Percentiles rank a stretch among this genome's conserved stretches.
These are phyloP conservation scores for Aelia acuminata DNA, from an alignment of 2,888 invertebrate species.

Conservation along the genomic window DNA sequence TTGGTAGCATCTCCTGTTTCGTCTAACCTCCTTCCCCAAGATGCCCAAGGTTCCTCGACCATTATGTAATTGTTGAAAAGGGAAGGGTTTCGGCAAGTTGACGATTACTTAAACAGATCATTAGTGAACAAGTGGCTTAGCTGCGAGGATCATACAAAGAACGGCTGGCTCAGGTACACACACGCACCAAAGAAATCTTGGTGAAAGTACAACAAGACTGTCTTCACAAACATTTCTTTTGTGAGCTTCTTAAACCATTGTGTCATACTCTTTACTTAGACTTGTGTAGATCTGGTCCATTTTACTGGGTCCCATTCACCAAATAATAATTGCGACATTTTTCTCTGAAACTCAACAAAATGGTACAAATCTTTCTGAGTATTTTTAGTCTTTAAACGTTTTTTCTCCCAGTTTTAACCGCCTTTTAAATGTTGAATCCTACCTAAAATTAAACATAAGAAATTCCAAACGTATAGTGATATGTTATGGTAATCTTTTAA, in stretches of 20 bases:
- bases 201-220: background rate
- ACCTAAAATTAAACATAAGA: too few relatives aligned
- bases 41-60: background rate
- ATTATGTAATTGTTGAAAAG: background rate
- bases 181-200: background rate
- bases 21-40: background rate
- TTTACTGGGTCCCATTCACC: background rate
- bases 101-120: background rate
- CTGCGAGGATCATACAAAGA: background rate
- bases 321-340: conserved; percentile 8
- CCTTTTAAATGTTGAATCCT: too few relatives aligned
- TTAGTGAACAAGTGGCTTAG: background rate
- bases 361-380: background rate
- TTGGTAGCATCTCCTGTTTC: background rate
- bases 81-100: background rate
- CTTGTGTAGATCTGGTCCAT: background rate
- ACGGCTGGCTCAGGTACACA: background rate
- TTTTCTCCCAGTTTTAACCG: background rate
- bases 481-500: too few relatives aligned
- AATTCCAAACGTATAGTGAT: too few relatives aligned
- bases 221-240: conserved; percentile 35
- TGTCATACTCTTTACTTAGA: conserved; percentile 15
- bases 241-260: background rate
- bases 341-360: background rate
- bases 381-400: background rate